phyloP scores from a whole-genome alignment of 2,113 vertebrate genomes.

The Pristiophorus japonicus region DNA sequence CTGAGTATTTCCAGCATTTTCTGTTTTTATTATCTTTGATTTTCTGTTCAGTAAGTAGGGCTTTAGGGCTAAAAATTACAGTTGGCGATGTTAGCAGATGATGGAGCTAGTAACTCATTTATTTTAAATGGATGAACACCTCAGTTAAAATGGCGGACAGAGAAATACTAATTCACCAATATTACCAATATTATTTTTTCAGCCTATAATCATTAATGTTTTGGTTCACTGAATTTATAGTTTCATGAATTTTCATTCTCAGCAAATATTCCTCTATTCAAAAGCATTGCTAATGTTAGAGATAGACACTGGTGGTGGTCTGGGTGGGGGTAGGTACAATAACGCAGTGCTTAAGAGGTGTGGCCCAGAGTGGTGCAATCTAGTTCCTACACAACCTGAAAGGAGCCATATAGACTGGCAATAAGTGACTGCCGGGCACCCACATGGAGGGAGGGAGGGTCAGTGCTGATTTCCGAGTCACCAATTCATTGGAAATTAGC shows the following conservation, averaged over 20 bases:
- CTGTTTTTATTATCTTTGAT: too few relatives aligned
- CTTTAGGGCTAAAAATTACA: too few relatives aligned
- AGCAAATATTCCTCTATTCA: neutral
- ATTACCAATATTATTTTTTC: neutral
- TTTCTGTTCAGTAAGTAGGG: too few relatives aligned
- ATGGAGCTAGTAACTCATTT: too few relatives aligned
- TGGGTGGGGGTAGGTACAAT: neutral
- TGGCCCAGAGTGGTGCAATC: neutral
- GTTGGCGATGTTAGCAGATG: too few relatives aligned
- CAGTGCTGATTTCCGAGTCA: neutral
- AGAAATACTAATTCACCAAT: neutral
- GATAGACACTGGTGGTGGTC: neutral
- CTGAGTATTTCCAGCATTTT: too few relatives aligned
- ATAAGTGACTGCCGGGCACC: neutral
- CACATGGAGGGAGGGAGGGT: neutral
- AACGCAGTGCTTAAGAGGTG: neutral
- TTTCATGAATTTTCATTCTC: neutral
- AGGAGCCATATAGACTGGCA: neutral
- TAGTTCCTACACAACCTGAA: neutral
- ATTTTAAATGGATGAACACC: too few relatives aligned
- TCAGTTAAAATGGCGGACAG: too few relatives aligned
- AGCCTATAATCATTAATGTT: neutral
- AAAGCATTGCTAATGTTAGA: neutral
- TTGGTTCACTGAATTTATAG: neutral
- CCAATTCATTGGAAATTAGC: neutral